A percentile compares a stretch with the other conserved stretches of the same genome.
Evolutionary conservation across 92 coral and sea anemone genomes (phyloP).

Genomic region (Siderastrea radians): DNA sequence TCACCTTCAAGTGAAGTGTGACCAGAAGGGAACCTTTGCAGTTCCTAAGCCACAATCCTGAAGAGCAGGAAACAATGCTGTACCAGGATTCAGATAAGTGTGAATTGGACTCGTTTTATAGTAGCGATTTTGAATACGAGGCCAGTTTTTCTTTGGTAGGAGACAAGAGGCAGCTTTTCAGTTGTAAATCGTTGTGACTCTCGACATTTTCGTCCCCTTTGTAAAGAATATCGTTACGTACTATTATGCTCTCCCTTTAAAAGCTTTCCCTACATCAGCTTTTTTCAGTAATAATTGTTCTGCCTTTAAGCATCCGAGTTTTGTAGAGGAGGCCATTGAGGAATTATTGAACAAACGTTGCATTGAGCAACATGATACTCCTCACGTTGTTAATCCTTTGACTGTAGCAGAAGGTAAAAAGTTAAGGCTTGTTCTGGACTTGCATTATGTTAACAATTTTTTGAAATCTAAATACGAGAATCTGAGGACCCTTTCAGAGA

Average conservation of each 20-base stretch:
- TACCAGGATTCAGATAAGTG: neutral
- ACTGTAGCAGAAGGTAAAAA: slow-evolving; percentile 61
- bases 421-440: slow-evolving; percentile 50
- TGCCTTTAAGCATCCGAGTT: slow-evolving; percentile 35
- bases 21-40: neutral
- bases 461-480: slow-evolving; percentile 40
- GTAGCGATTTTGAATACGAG: slow-evolving; percentile 34
- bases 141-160: slow-evolving; percentile 26
- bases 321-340: slow-evolving; percentile 50
- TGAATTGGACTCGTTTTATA: neutral
- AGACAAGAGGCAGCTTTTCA: slow-evolving; percentile 29
- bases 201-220: neutral
- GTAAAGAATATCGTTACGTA: slow-evolving; percentile 25
- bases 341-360: slow-evolving; percentile 38
- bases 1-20: slow-evolving; percentile 19
- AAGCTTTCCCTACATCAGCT: slow-evolving; percentile 38
- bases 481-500: slow-evolving; percentile 40
- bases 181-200: slow-evolving; percentile 6
- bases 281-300: slow-evolving; percentile 47
- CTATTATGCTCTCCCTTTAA: slow-evolving; percentile 48
- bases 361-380: slow-evolving; percentile 13
- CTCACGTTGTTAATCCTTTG: slow-evolving; percentile 64
- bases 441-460: slow-evolving; percentile 50
- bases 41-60: neutral
- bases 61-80: neutral